A percentile compares a stretch with the other conserved stretches of the same genome.
phyloP scores from a whole-genome alignment of 2,113 vertebrate species.

The Lampris incognitus region DNA sequence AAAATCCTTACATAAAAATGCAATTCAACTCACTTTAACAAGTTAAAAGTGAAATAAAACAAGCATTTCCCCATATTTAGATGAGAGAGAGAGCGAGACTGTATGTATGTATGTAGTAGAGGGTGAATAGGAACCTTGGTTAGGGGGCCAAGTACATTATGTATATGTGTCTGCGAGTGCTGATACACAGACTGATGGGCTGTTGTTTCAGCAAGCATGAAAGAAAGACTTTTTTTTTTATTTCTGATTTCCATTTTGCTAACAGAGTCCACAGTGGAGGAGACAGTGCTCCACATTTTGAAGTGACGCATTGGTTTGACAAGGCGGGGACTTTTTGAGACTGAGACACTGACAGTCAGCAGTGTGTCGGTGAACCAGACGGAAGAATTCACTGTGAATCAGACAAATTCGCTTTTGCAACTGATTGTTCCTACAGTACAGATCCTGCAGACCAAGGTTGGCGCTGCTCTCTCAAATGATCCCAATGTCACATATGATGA shows the following conservation, averaged over 20 bases:
- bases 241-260: constrained; percentile 42
- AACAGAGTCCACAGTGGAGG: constrained; percentile 46
- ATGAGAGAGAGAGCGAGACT: no score
- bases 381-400: constrained; percentile 52
- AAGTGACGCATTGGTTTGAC: constrained; percentile 77
- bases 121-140: no score
- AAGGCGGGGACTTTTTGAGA: constrained; percentile 61
- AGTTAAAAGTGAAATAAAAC: no score
- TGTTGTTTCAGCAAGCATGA: not conserved
- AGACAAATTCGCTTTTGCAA: constrained; percentile 68
- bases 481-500: not conserved
- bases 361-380: constrained; percentile 63
- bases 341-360: constrained; percentile 63
- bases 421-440: constrained; percentile 55
- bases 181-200: not conserved
- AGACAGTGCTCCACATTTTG: constrained; percentile 73
- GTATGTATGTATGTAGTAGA: no score
- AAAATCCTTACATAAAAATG: no score
- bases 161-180: no score
- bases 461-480: not conserved
- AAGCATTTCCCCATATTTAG: no score
- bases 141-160: no score
- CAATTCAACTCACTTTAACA: no score
- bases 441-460: constrained; percentile 73
- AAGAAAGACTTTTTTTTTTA: not conserved